Conservation (phyloP, 2,797 vertebrate species). For the Sardinella longiceps region DNA sequence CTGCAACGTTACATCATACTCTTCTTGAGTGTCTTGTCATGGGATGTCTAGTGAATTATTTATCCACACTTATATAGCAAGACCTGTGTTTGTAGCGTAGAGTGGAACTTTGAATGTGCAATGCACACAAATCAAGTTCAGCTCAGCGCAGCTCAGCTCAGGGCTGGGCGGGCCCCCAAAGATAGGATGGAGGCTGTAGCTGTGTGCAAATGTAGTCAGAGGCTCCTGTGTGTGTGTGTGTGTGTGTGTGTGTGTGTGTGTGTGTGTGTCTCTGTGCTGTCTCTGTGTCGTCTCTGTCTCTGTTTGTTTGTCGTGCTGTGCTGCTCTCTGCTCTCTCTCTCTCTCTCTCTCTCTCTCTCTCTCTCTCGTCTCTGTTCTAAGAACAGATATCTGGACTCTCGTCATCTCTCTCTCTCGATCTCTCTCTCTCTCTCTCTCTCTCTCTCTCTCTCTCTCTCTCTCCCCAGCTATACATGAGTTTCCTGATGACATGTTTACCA, state of each 20-base stretch:
- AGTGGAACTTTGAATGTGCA: neutral
- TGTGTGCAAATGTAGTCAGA: no score
- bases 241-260: no score
- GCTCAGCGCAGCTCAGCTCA: no score
- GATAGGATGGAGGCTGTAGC: neutral
- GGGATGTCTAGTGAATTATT: neutral
- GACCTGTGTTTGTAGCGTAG: neutral
- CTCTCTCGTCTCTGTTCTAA: no score
- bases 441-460: constrained; percentile 33
- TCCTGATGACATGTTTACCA: constrained; percentile 90
- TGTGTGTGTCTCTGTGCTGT: no score
- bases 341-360: constrained; percentile 53
- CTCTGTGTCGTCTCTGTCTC: neutral
- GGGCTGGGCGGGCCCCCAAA: neutral
- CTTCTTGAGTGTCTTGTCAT: neutral
- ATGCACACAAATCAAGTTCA: neutral
- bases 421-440: neutral
- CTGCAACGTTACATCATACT: neutral
- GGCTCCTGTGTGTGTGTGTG: neutral
- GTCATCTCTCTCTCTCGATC: neutral
- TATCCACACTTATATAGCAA: neutral
- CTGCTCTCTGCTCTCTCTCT: constrained; percentile 16
- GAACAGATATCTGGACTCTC: no score
- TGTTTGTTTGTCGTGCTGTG: no score
- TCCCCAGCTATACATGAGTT: constrained; percentile 92